These are phyloP conservation scores for Cnemophilus loriae DNA, from an alignment of 2,113 vertebrate species.

Conservation along the genomic window DNA sequence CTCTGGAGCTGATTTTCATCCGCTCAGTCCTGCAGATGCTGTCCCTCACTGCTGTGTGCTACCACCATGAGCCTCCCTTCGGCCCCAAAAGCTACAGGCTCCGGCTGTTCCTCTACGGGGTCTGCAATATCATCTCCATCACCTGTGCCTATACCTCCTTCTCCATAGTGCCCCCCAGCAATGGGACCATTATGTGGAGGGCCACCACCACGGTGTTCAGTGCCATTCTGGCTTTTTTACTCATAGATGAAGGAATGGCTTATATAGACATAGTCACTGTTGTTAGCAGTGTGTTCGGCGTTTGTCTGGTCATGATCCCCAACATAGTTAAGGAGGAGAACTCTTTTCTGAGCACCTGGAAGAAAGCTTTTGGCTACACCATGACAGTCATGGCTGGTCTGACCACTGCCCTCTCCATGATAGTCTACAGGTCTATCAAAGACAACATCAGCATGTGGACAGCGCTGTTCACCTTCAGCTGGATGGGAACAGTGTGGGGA, in stretches of 20 bases:
- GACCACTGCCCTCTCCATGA: conserved; percentile 96
- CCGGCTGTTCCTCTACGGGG: conserved; percentile 91
- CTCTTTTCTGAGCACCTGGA: conserved; percentile 89
- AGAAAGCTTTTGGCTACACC: conserved; percentile 96
- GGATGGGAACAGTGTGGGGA: conserved; percentile 96
- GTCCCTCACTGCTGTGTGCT: conserved; percentile 88
- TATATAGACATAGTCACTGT: conserved; percentile 86
- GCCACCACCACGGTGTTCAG: conserved; percentile 96
- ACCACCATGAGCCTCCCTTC: conserved; percentile 91
- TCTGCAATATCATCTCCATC: conserved; percentile 97
- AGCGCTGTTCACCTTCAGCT: conserved; percentile 95
- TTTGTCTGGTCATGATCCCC: conserved; percentile 95
- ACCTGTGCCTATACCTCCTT: conserved; percentile 99
- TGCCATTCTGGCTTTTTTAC: conserved; percentile 90
- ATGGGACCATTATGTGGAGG: conserved; percentile 97
- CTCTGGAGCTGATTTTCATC: conserved; percentile 95
- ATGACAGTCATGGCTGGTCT: conserved; percentile 96
- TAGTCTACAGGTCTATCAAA: conserved; percentile 93
- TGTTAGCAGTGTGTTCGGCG: conserved; percentile 86
- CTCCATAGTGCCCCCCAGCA: conserved; percentile 94
- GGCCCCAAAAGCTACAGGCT: conserved; percentile 90
- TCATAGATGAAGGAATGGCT: conserved; percentile 91
- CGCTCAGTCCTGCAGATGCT: conserved; percentile 93
- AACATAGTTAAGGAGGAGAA: conserved; percentile 89
- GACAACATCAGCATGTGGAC: conserved; percentile 98